Percentiles rank a stretch among this genome's conserved stretches.
These are phyloP conservation scores for Anguilla anguilla DNA, from an alignment of 2,797 vertebrate species.

Conservation along the genomic window DNA sequence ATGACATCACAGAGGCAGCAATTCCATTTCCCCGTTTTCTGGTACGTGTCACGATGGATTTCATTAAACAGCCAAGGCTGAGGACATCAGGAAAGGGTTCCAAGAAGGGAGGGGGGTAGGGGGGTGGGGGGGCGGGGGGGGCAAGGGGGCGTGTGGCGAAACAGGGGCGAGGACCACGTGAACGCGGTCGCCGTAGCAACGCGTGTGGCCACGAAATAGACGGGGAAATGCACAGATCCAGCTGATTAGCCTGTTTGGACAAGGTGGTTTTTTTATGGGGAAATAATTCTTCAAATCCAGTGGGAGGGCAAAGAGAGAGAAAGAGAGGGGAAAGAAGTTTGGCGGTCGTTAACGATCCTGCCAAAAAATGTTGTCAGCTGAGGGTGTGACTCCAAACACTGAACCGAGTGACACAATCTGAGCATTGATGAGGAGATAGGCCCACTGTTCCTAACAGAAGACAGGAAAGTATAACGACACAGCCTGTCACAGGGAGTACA, in stretches of 20 bases:
- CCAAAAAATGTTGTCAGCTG: neutral
- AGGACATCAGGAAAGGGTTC: neutral
- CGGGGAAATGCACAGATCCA: neutral
- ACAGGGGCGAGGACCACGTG: neutral
- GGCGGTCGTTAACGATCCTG: neutral
- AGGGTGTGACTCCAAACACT: neutral
- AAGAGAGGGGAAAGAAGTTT: neutral
- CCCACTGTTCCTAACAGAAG: neutral
- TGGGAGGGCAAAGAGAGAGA: neutral
- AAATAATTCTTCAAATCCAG: neutral
- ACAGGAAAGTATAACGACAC: neutral
- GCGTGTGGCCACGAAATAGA: no score
- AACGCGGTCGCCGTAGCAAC: neutral
- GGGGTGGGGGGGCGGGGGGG: no score
- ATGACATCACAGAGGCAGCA: constrained; percentile 28
- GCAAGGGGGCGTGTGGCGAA: neutral
- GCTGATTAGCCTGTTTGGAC: neutral
- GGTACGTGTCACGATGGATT: constrained; percentile 20
- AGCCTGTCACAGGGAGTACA: neutral
- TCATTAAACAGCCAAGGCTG: constrained; percentile 9
- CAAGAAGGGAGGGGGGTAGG: no score
- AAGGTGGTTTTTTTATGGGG: neutral
- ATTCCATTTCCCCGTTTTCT: neutral
- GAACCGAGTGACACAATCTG: neutral
- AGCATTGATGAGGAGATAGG: neutral